phyloP scores from a whole-genome alignment of 2,888 invertebrate species.

The Graphium colonna region DNA sequence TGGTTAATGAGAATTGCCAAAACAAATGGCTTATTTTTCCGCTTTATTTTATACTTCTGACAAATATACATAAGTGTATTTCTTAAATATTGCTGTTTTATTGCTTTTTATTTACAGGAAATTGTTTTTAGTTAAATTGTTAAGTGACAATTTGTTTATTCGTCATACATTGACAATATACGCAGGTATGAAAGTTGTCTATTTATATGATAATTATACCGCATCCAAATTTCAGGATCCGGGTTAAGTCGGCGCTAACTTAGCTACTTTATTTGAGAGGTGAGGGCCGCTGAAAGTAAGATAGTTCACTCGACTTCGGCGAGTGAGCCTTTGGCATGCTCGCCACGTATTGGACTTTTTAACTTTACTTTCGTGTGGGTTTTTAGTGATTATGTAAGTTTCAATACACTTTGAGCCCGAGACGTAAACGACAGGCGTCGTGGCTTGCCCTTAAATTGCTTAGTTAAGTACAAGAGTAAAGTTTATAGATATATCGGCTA shows the following conservation, averaged over 20 bases:
- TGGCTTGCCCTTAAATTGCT: constrained; percentile 16
- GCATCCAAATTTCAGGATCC: constrained; percentile 36
- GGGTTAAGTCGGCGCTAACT: constrained; percentile 33
- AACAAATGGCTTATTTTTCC: too few species aligned
- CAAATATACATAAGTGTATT: too few species aligned
- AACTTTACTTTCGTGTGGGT: constrained; percentile 44
- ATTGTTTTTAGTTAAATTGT: too few species aligned
- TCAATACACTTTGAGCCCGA: constrained; percentile 26
- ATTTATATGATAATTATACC: constrained; percentile 28
- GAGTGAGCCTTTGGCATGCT: constrained; percentile 40
- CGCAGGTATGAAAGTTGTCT: too few species aligned
- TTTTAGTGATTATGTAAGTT: constrained; percentile 37
- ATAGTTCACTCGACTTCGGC: constrained; percentile 59
- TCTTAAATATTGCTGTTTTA: too few species aligned
- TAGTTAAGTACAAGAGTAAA: neutral
- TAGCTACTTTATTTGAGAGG: constrained; percentile 70
- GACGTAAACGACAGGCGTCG: constrained; percentile 23
- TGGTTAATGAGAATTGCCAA: too few species aligned
- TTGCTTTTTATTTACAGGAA: too few species aligned
- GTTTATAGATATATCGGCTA: too few species aligned
- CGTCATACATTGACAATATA: too few species aligned
- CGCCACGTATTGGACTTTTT: constrained; percentile 56
- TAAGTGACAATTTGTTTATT: too few species aligned
- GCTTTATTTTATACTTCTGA: too few species aligned
- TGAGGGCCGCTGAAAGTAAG: constrained; percentile 68